These are phyloP conservation scores for Hyla sarda DNA, from an alignment of 2,113 vertebrate species.

Conservation along the genomic window DNA sequence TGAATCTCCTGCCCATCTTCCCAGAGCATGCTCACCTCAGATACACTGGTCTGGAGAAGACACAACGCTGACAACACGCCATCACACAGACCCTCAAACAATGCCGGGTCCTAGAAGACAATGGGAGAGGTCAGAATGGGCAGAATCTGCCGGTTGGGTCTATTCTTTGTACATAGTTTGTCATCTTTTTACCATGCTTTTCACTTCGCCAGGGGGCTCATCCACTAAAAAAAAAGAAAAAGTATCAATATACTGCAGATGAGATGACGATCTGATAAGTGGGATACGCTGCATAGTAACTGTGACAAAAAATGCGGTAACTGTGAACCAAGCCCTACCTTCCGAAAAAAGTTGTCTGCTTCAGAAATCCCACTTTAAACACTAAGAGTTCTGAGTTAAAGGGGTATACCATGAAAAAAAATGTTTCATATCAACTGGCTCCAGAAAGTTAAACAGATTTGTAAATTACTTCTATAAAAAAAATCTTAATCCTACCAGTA, in stretches of 20 bases:
- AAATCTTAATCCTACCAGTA: too few relatives aligned
- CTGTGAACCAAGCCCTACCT: too few relatives aligned
- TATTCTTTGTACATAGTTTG: too few relatives aligned
- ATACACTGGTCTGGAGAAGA: constrained; percentile 49
- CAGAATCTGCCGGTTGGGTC: not conserved
- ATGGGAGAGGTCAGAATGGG: not conserved
- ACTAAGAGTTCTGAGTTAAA: too few relatives aligned
- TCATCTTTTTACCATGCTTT: not conserved
- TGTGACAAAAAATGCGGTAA: too few relatives aligned
- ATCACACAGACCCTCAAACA: constrained; percentile 56
- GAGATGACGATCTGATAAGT: not conserved
- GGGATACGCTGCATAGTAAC: too few relatives aligned
- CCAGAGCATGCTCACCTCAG: constrained; percentile 20
- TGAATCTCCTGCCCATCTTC: not conserved
- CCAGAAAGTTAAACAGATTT: too few relatives aligned
- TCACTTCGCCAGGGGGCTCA: not conserved
- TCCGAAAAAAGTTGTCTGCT: too few relatives aligned
- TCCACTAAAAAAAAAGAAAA: not conserved
- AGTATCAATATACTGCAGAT: not conserved
- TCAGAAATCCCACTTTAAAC: too few relatives aligned
- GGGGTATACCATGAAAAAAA: too few relatives aligned
- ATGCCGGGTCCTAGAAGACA: constrained; percentile 24
- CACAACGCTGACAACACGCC: constrained; percentile 46
- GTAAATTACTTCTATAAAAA: too few relatives aligned
- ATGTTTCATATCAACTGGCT: too few relatives aligned